phyloP scores from a whole-genome alignment of 1,140 invertebrate species.

The Drusus annulatus region DNA sequence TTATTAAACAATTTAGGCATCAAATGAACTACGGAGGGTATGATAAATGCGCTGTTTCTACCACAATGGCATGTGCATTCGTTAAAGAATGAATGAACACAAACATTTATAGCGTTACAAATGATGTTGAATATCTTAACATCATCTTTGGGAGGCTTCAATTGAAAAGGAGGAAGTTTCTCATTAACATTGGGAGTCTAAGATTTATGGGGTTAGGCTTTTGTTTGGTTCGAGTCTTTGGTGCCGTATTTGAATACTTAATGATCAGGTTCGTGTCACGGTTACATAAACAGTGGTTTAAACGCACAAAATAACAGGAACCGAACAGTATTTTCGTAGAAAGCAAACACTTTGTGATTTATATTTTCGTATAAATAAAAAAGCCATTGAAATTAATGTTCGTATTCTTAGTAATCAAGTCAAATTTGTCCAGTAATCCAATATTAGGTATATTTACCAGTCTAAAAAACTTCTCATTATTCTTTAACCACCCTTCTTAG shows the following conservation, averaged over 20 bases:
- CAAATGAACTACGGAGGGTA: conserved; percentile 1
- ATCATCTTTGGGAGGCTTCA: conserved; percentile 50
- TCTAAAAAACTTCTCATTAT: too few species aligned
- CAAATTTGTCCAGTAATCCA: too few species aligned
- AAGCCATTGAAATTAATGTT: too few species aligned
- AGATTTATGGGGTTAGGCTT: conserved; percentile 34
- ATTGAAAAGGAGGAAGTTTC: conserved; percentile 54
- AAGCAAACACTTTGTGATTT: too few species aligned
- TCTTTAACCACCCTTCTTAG: too few species aligned
- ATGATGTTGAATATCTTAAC: conserved; percentile 57
- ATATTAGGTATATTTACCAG: too few species aligned
- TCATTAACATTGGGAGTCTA: conserved; percentile 53
- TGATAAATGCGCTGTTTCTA: conserved; percentile 21
- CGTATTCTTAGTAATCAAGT: too few species aligned
- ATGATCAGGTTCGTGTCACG: conserved; percentile 19
- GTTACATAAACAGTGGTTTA: neutral
- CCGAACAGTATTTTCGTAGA: too few species aligned
- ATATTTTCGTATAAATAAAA: too few species aligned
- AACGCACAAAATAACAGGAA: too few species aligned
- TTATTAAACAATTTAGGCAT: conserved; percentile 9
- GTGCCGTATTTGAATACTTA: conserved; percentile 33
- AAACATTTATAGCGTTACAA: conserved; percentile 53
- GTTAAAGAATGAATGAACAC: conserved; percentile 37
- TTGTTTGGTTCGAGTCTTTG: conserved; percentile 20
- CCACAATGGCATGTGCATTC: conserved; percentile 27